Evolutionary conservation across 1,140 invertebrate genomes (phyloP).

Genomic region (Contarinia nasturtii): DNA sequence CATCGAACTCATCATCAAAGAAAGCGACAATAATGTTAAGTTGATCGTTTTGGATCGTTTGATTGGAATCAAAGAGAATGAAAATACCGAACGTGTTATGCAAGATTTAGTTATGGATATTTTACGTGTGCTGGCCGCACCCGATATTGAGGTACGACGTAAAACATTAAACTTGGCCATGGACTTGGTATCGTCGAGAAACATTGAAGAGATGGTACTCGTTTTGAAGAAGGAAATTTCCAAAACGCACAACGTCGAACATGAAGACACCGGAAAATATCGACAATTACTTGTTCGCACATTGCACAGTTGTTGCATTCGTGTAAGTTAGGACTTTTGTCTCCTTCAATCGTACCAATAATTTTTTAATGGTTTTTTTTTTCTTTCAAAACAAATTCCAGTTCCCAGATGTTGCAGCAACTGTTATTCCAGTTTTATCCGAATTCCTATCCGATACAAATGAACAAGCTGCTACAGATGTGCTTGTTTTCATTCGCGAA

Average conservation of each 20-base stretch:
- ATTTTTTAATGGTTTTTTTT: conserved; percentile 1
- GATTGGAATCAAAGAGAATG: conserved; percentile 70
- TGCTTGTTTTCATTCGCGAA: conserved; percentile 86
- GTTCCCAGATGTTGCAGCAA: conserved; percentile 90
- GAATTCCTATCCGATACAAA: conserved; percentile 92
- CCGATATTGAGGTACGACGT: conserved; percentile 83
- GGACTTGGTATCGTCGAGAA: conserved; percentile 82
- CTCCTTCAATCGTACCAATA: conserved; percentile 2
- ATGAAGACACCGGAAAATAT: conserved; percentile 92
- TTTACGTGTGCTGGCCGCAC: conserved; percentile 76
- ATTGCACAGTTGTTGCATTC: conserved; percentile 86
- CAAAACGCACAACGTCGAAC: conserved; percentile 80
- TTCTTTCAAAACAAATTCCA: conserved; percentile 13
- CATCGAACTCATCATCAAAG: conserved; percentile 96
- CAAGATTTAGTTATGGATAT: conserved; percentile 99
- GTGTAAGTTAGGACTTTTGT: conserved; percentile 34
- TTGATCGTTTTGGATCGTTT: conserved; percentile 92
- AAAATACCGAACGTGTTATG: conserved; percentile 78
- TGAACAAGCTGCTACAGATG: conserved; percentile 85
- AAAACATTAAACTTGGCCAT: conserved; percentile 78
- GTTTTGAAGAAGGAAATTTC: conserved; percentile 87
- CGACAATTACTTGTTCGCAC: conserved; percentile 88
- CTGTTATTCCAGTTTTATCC: conserved; percentile 85
- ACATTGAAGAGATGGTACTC: conserved; percentile 91
- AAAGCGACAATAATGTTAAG: conserved; percentile 99